Base-by-base conservation (phyloP, 2,113 vertebrate species). In the Otus sunia region DNA sequence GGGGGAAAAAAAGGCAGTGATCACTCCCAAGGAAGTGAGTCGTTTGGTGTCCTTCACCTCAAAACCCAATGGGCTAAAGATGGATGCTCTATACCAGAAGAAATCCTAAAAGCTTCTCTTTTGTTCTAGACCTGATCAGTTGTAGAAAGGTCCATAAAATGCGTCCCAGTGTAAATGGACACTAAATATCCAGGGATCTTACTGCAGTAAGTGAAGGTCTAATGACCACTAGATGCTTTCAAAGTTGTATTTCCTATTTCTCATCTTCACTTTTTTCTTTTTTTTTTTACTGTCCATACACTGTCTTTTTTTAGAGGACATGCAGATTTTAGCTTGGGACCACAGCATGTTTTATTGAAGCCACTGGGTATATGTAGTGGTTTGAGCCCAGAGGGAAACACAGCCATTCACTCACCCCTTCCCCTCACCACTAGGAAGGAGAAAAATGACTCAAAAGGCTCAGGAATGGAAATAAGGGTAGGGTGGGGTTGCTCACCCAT, bases 1-100 rank as follows among this genome's bases (percentile, higher is more conserved):
- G 26, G 72, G 22, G 11, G 9, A 8, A 58, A 52, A 87, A 90
- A 92, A 55, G 6, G 10, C 15, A 83, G 23, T 52, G 9, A 23
- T 82, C 0, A 0, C 23, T 77, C 9, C 6, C 1, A 12, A 45
- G 11, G 26, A 50, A 84, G 13, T 7, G 8, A 52, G 5, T 7
- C 0, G 3, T 52, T 88, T 71, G 26, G 56, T 36, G 34, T 59
- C 25, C 30, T 71, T 25, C 30, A 45, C 47, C 56, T 82, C 16
- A 12, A n/a, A 87, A 45, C 32, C 23, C 12, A n/a, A 20, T 0
- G 2, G 29, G 7, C 67, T 82, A 14, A 69, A 72, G 34, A 62
- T 17, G 16, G 18, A 64, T 77, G 26, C 3, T 41, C 11, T 32
- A 0, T 12, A 41, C 72, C 15, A 52, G 45, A 27, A 73, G 37